These are phyloP conservation scores for Batillaria attramentaria DNA, from an alignment of 1,140 invertebrate genomes.

Conservation along the genomic window DNA sequence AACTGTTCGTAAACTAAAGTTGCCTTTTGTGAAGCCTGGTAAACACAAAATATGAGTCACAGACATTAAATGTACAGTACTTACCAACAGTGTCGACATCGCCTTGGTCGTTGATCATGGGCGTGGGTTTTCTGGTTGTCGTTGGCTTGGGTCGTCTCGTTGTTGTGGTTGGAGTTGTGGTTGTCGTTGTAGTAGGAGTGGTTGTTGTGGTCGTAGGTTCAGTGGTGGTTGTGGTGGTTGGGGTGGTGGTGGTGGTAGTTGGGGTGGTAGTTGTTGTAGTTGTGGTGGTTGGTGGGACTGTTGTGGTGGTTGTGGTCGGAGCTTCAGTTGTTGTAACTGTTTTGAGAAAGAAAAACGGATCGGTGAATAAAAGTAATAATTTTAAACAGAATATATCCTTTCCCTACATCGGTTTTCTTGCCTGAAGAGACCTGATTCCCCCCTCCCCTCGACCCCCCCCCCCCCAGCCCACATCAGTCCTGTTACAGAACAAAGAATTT, in stretches of 20 bases:
- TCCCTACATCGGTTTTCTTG: too few relatives aligned
- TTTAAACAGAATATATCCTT: neutral
- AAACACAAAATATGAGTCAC: neutral
- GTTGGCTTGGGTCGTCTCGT: neutral
- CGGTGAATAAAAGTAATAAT: neutral
- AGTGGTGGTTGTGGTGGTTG: conserved; percentile 1
- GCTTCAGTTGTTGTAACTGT: conserved; percentile 19
- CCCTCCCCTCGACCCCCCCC: too few relatives aligned
- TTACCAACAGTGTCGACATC: neutral
- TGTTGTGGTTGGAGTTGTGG: conserved; percentile 1
- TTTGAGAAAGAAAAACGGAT: neutral
- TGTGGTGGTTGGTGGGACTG: conserved; percentile 10
- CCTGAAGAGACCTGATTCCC: too few relatives aligned
- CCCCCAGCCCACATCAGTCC: too few relatives aligned
- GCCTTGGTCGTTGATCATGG: neutral
- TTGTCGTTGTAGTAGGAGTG: conserved; percentile 24
- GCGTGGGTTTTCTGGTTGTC: conserved; percentile 1
- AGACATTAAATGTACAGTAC: neutral
- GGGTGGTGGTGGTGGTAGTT: neutral
- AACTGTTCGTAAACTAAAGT: too few relatives aligned
- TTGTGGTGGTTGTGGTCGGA: conserved; percentile 17
- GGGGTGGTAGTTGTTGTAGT: conserved; percentile 10
- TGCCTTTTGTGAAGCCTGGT: neutral
- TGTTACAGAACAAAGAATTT: neutral
- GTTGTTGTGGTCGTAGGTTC: conserved; percentile 26